phyloP scores from a whole-genome alignment of 2,888 invertebrate genomes.

The Dermolepida albohirtum region DNA sequence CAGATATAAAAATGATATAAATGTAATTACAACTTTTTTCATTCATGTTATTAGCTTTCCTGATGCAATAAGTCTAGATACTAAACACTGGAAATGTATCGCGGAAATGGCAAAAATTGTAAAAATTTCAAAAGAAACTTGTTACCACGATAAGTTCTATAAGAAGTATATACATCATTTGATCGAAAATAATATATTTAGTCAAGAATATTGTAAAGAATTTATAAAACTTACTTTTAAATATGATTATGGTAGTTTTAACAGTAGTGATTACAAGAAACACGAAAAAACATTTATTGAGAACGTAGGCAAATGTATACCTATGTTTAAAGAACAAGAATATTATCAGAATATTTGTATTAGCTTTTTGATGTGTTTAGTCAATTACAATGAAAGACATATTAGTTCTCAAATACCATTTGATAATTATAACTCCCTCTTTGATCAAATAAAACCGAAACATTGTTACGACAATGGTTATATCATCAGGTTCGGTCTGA shows the following conservation, averaged over 20 bases:
- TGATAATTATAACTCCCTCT: constrained; percentile 3
- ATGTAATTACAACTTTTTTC: constrained; percentile 20
- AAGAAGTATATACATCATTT: constrained; percentile 8
- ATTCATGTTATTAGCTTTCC: constrained; percentile 1
- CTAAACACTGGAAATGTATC: constrained; percentile 15
- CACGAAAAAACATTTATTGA: constrained; percentile 16
- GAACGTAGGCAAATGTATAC: constrained; percentile 5
- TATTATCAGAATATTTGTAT: constrained; percentile 4
- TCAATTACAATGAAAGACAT: neutral
- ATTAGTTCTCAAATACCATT: neutral
- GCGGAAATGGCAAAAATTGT: constrained; percentile 12
- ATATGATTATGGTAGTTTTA: neutral
- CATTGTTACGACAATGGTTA: neutral
- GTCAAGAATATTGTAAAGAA: constrained; percentile 19
- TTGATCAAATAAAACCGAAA: constrained; percentile 11
- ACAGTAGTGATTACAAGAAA: neutral
- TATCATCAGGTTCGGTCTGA: neutral
- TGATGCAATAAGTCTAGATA: neutral
- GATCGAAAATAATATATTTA: neutral
- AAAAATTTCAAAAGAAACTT: constrained; percentile 4
- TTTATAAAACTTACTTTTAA: neutral
- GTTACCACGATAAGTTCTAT: neutral
- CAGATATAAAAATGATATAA: constrained; percentile 30
- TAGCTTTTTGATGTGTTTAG: neutral
- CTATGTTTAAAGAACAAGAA: neutral